A percentile compares a stretch with the other conserved stretches of the same genome.
Conservation (phyloP, 2,113 vertebrate species). For the Mus spicilegus region DNA sequence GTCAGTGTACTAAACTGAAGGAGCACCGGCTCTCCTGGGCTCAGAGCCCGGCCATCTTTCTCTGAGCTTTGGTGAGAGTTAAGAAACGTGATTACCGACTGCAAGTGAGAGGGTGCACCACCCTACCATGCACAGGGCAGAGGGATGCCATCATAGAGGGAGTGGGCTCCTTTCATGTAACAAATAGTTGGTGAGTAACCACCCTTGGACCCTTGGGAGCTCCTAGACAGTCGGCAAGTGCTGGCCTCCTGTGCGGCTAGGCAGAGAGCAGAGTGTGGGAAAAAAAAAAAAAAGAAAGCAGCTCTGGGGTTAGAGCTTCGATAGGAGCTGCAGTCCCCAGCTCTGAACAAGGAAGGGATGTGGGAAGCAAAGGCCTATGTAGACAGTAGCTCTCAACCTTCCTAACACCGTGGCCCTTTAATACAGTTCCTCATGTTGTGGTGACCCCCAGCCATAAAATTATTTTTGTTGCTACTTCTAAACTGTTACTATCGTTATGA, state of each 20-base stretch:
- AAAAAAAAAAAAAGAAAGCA: background rate
- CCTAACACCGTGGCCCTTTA: background rate
- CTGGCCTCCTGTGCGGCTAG: rapidly evolving
- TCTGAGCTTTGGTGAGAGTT: background rate
- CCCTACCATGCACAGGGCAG: background rate
- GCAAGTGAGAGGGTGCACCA: background rate
- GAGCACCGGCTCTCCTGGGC: background rate
- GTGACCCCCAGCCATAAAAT: too few species aligned
- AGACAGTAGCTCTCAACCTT: background rate
- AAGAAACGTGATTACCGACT: background rate
- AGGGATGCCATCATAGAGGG: background rate
- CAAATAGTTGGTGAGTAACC: background rate
- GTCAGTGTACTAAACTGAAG: background rate
- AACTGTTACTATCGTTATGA: background rate
- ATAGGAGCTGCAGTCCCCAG: background rate
- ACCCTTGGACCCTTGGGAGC: background rate
- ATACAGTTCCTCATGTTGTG: background rate
- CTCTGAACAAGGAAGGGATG: background rate
- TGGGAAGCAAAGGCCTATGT: background rate
- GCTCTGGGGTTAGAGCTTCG: background rate
- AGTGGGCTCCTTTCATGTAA: background rate
- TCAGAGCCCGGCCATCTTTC: background rate
- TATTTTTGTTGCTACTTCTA: background rate
- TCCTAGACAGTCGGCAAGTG: background rate
- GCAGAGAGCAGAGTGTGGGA: background rate